Conservation (phyloP, 2,113 vertebrate genomes). For the Neofelis nebulosa region DNA sequence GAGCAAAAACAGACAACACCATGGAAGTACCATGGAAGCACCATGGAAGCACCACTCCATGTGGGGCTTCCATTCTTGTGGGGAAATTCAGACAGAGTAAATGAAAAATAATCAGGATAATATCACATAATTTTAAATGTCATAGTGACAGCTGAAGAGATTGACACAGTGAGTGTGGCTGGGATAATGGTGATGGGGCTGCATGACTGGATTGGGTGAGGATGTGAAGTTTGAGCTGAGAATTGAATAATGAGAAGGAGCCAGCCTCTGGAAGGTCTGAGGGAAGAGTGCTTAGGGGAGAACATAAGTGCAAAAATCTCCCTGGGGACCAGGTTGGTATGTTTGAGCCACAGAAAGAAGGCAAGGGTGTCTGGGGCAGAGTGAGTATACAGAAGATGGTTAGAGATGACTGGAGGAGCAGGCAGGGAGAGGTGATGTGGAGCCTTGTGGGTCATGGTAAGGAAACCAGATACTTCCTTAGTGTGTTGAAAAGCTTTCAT, state of each 20-base stretch:
- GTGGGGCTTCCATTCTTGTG: not conserved
- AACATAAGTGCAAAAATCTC: not conserved
- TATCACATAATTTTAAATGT: not conserved
- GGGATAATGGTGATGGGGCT: not conserved
- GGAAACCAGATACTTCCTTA: not conserved
- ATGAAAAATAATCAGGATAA: not conserved
- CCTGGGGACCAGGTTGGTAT: not conserved
- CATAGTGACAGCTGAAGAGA: not conserved
- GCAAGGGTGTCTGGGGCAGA: not conserved
- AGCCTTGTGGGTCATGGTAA: not conserved
- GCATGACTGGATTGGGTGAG: not conserved
- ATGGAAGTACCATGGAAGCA: not conserved
- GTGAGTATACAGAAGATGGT: not conserved
- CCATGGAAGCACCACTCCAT: not conserved
- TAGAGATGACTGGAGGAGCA: not conserved
- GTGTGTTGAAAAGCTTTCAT: not conserved
- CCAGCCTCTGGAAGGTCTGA: not conserved
- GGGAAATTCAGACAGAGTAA: not conserved
- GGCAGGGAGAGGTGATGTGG: not conserved
- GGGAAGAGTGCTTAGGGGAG: not conserved
- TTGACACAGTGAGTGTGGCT: not conserved
- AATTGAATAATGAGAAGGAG: not conserved
- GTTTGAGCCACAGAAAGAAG: not conserved
- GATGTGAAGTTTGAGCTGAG: not conserved
- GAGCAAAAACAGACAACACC: not conserved